Percentiles rank a stretch among this genome's conserved stretches.
phyloP scores from a whole-genome alignment of 2,888 invertebrate genomes.

The Trachelus stipa region DNA sequence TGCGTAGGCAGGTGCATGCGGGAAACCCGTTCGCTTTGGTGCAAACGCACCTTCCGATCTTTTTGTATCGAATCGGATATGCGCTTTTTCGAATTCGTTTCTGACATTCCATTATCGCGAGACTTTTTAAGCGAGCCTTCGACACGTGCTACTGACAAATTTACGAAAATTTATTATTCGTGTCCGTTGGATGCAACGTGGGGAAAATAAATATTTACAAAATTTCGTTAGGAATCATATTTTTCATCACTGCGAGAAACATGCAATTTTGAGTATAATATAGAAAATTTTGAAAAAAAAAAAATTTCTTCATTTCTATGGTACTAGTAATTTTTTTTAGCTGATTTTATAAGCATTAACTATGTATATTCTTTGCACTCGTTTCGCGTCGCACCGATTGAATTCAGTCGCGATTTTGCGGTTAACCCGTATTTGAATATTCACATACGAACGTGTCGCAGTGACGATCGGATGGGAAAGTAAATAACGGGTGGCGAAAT shows the following conservation, averaged over 20 bases:
- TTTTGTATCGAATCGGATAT: neutral
- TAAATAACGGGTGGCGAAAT: neutral
- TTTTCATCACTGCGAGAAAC: no score
- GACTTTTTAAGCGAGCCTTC: neutral
- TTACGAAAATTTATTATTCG: neutral
- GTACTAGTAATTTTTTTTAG: no score
- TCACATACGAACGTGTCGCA: neutral
- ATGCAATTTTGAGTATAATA: no score
- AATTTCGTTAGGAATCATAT: no score
- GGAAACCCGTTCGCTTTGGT: neutral
- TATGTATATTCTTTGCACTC: no score
- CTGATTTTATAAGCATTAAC: no score
- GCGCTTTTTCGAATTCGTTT: neutral
- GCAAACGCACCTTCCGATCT: neutral
- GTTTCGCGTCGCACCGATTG: neutral
- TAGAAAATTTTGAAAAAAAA: no score
- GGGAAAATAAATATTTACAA: neutral
- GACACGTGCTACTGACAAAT: neutral
- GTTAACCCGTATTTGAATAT: neutral
- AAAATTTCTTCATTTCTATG: no score
- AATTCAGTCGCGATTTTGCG: neutral
- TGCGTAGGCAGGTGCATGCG: slow-evolving; percentile 47
- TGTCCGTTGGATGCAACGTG: neutral
- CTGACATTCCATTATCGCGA: neutral
- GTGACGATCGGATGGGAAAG: neutral